phyloP scores from a whole-genome alignment of 2,888 invertebrate species.

The Acanthococcus lagerstroemiae region DNA sequence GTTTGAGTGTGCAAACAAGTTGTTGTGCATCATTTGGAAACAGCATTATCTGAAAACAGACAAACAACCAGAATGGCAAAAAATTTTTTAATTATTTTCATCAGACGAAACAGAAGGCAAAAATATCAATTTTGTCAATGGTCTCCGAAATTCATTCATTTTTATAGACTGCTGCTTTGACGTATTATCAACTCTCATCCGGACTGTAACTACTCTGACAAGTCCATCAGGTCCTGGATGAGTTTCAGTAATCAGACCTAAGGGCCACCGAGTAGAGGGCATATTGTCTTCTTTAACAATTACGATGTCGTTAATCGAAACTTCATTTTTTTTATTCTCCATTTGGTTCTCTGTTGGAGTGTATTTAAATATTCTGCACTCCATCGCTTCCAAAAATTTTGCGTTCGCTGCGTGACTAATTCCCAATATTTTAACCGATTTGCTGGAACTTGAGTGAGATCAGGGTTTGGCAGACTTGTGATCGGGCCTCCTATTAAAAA shows the following conservation, averaged over 20 bases:
- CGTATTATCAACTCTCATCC: neutral
- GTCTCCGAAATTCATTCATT: neutral
- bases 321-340: constrained; percentile 10
- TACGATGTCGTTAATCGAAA: neutral
- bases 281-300: neutral
- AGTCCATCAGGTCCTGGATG: neutral
- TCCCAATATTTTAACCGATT: neutral
- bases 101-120: no score
- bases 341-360: constrained; percentile 14
- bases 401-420: neutral
- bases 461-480: constrained; percentile 36
- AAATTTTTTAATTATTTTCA: no score
- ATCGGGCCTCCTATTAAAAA: constrained; percentile 39
- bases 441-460: constrained; percentile 32
- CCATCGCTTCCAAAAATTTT: neutral
- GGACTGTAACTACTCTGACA: neutral
- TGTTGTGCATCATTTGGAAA: no score
- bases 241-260: neutral
- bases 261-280: neutral
- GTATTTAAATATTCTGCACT: neutral
- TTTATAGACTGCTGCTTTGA: no score
- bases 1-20: no score
- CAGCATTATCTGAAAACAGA: no score
- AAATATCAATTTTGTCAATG: neutral
- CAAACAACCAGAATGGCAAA: no score